Evolutionary conservation across 1,140 invertebrate genomes (phyloP).

Genomic region (Agrypnia vestita): DNA sequence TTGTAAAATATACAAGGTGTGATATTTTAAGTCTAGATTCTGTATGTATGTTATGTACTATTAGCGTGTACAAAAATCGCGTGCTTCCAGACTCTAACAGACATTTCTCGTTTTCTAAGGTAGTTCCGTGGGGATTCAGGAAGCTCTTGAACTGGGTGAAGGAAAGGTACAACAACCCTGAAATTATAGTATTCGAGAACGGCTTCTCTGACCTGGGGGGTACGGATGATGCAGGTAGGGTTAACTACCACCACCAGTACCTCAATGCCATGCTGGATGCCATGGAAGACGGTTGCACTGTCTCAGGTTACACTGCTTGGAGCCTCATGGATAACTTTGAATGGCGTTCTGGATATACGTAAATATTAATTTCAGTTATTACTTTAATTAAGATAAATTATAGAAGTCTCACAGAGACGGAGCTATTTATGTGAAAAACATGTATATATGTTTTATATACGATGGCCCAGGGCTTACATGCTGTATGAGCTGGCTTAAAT

Average conservation of each 20-base stretch:
- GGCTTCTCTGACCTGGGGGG: conserved; percentile 70
- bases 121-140: conserved; percentile 77
- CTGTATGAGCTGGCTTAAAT: not conserved
- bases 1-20: too few relatives aligned
- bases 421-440: not conserved
- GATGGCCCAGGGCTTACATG: not conserved
- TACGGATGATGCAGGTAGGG: conserved; percentile 64
- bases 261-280: conserved; percentile 79
- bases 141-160: conserved; percentile 78
- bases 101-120: conserved; percentile 62
- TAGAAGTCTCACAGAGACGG: not conserved
- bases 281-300: conserved; percentile 76
- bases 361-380: conserved; percentile 36
- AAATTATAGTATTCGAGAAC: conserved; percentile 80
- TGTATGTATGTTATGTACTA: too few relatives aligned
- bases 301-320: conserved; percentile 81
- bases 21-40: too few relatives aligned
- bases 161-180: conserved; percentile 75
- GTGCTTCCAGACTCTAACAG: not conserved
- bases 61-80: too few relatives aligned
- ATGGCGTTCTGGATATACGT: conserved; percentile 77
- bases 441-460: not conserved
- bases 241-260: conserved; percentile 72
- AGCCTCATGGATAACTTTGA: conserved; percentile 84
- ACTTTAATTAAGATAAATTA: not conserved